Percentiles rank a stretch among this genome's conserved stretches.
These are phyloP conservation scores for Rhynchonema sp. DNA, from an alignment of 2,888 invertebrate species.

Conservation along the genomic window DNA sequence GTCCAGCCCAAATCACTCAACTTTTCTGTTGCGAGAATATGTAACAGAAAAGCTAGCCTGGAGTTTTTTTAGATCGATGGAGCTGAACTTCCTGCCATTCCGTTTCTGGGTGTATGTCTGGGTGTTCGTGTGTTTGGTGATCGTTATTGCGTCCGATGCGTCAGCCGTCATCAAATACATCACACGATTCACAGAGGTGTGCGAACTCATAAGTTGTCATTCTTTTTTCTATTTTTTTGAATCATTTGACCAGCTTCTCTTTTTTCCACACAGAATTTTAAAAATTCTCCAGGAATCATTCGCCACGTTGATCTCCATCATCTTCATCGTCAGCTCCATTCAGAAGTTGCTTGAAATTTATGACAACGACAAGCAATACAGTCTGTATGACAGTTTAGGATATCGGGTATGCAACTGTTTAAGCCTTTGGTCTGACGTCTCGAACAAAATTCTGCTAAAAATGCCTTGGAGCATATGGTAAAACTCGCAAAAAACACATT, in stretches of 20 bases:
- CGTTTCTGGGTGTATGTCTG: background rate
- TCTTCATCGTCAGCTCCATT: conserved; percentile 73
- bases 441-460: too few relatives aligned
- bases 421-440: too few relatives aligned
- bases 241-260: too few relatives aligned
- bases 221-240: too few relatives aligned
- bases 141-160: background rate
- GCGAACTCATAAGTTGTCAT: too few relatives aligned
- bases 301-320: conserved; percentile 76
- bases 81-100: background rate
- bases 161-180: conserved; percentile 37
- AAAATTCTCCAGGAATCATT: too few relatives aligned
- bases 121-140: background rate
- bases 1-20: too few relatives aligned
- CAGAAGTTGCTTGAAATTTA: conserved; percentile 24
- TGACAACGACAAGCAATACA: background rate
- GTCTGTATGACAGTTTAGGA: background rate
- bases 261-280: too few relatives aligned
- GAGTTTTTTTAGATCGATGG: background rate
- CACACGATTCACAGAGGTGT: conserved; percentile 53
- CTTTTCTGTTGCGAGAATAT: too few relatives aligned
- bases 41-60: background rate
- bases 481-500: too few relatives aligned
- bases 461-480: too few relatives aligned
- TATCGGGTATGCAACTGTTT: too few relatives aligned